These are phyloP conservation scores for Balaenoptera acutorostrata DNA, from an alignment of 2,113 vertebrate species.

Conservation along the genomic window DNA sequence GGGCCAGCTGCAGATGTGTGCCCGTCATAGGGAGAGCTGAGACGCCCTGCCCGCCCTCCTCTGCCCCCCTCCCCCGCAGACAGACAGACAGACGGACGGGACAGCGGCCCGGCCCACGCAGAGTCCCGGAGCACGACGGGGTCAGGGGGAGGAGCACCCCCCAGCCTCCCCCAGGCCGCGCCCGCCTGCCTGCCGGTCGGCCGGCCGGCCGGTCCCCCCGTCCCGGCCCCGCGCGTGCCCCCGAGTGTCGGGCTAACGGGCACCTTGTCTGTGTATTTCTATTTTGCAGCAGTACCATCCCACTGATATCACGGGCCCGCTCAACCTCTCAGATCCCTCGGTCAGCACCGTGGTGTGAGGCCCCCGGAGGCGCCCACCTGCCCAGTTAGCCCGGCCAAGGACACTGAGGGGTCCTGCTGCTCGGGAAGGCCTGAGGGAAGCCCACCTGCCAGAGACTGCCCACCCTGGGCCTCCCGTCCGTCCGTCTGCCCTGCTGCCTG, in stretches of 20 bases:
- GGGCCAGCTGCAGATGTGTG: slow-evolving; percentile 77
- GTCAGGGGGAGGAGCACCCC: slow-evolving; percentile 67
- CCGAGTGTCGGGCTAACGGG: slow-evolving; percentile 68
- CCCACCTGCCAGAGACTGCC: slow-evolving; percentile 62
- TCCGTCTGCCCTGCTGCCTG: slow-evolving; percentile 38
- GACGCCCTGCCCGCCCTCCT: slow-evolving; percentile 75
- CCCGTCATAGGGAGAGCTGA: slow-evolving; percentile 78
- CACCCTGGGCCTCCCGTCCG: slow-evolving; percentile 56
- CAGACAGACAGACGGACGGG: slow-evolving; percentile 70
- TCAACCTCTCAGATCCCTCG: slow-evolving; percentile 99
- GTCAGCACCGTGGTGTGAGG: slow-evolving; percentile 99
- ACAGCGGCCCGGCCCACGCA: slow-evolving; percentile 74
- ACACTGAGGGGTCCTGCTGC: slow-evolving; percentile 68
- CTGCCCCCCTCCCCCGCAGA: slow-evolving; percentile 72
- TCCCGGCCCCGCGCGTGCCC: slow-evolving; percentile 64
- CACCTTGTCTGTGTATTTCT: slow-evolving; percentile 87
- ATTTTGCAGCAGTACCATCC: slow-evolving; percentile 97
- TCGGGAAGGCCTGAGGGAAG: slow-evolving; percentile 71
- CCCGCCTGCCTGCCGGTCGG: slow-evolving; percentile 52
- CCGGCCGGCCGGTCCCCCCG: slow-evolving; percentile 58
- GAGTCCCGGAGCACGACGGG: slow-evolving; percentile 68
- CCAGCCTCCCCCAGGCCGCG: slow-evolving; percentile 71
- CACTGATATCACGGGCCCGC: slow-evolving; percentile 98
- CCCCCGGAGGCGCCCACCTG: slow-evolving; percentile 70
- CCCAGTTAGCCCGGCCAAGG: slow-evolving; percentile 68